Conservation (phyloP, 2,113 vertebrate species). For the Corapipo altera region DNA sequence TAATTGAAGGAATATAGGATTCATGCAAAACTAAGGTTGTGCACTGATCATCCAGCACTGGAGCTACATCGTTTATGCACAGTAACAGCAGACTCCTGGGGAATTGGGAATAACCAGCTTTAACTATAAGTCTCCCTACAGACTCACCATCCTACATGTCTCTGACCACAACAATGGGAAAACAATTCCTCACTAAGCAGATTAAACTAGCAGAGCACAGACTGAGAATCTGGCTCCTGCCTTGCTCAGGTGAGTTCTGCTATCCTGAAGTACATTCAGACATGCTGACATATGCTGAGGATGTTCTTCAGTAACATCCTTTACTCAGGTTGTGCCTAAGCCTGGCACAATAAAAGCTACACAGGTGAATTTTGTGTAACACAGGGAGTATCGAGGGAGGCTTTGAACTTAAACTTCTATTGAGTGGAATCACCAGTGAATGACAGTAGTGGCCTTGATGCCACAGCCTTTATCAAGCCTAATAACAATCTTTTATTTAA, state of each 20-base stretch:
- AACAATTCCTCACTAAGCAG: background rate
- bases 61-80: fast-evolving
- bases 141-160: fast-evolving
- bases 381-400: background rate
- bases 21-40: background rate
- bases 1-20: background rate
- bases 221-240: background rate
- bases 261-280: background rate
- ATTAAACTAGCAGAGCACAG: background rate
- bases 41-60: background rate
- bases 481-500: background rate
- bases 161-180: background rate
- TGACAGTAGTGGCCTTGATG: background rate
- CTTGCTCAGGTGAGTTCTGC: background rate
- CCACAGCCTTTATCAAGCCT: background rate
- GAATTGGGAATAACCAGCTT: background rate
- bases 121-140: background rate
- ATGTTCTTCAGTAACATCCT: background rate
- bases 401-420: background rate
- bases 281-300: background rate
- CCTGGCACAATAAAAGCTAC: background rate
- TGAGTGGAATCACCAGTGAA: background rate
- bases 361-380: background rate
- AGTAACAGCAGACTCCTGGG: background rate
- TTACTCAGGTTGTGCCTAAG: background rate